Evolutionary conservation across 92 coral and sea anemone genomes (phyloP).

Genomic region (Umimayanthus kanabou): DNA sequence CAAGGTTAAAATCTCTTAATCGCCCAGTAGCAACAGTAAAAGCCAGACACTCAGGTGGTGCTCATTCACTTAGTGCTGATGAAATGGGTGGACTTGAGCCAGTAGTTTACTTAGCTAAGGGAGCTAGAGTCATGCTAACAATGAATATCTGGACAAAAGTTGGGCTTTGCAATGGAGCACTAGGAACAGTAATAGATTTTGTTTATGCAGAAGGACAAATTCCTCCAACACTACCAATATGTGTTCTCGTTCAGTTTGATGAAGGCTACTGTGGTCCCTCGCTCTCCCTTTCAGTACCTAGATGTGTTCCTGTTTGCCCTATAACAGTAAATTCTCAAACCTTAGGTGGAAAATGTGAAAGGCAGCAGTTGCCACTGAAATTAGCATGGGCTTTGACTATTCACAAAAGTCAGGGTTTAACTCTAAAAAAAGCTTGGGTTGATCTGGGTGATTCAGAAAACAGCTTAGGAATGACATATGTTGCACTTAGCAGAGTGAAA

Average conservation of each 20-base stretch:
- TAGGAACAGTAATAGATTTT: slow-evolving; percentile 38
- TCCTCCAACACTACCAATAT: slow-evolving; percentile 41
- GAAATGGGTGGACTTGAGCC: slow-evolving; percentile 59
- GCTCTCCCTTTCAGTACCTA: background rate
- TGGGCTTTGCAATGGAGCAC: slow-evolving; percentile 46
- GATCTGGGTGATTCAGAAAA: background rate
- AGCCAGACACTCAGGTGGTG: too few species aligned
- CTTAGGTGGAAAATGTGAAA: background rate
- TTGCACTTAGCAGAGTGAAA: background rate
- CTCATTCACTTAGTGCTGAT: background rate
- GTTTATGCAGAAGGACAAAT: slow-evolving; percentile 43
- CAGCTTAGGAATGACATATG: background rate
- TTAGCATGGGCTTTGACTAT: background rate
- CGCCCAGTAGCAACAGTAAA: too few species aligned
- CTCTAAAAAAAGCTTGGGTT: background rate
- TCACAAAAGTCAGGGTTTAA: too few species aligned
- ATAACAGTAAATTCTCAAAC: background rate
- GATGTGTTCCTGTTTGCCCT: background rate
- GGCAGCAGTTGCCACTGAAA: background rate
- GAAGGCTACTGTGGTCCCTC: background rate
- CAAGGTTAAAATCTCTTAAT: too few species aligned
- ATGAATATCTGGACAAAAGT: background rate
- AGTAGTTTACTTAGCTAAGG: slow-evolving; percentile 47
- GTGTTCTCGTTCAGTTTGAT: background rate
- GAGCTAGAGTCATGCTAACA: slow-evolving; percentile 30